Base-by-base conservation (phyloP, 2,888 invertebrate species). In the Pachliopta kotzebuea region DNA sequence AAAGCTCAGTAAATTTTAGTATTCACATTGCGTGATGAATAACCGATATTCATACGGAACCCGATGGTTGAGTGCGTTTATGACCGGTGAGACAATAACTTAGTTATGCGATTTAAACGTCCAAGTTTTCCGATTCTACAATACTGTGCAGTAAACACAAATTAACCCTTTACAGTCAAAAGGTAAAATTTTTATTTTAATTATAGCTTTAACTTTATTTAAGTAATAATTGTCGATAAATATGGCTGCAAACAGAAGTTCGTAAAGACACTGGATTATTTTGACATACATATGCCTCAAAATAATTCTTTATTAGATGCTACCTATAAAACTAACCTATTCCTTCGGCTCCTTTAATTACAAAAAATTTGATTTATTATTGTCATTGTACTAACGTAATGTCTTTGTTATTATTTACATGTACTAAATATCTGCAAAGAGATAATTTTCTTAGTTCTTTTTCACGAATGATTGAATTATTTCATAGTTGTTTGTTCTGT, bases 21-120 rank as follows among this genome's bases (percentile, higher is more conserved):
- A 69, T 70, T 68, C 68, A 69, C 67, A 67, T 65, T 67, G 69
- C 67, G 69, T 66, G 56, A 60, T 57, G 52, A 62, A 62, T 56
- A 63, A 58, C 53, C 64, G 60, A 69, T 70, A 69, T 69, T 65
- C 37, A 60, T 67, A 70, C 67, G 66, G 65, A 65, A 63, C 66
- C 26, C 50, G 61, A 24, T 29, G 54, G 14, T 4, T 17, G 52
- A 23, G 26, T 61, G 49, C 53, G 42, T 31, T 63, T 60, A 54
- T 45, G 56, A 37, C 57, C 50, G 37, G 26, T 31, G 56, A 56
- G 59, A 63, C 66, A 66, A 66, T 66, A 61, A 66, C 58, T 55
- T 45, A 58, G 29, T 31, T 18, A 21, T 24, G 52, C 50, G 58
- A 23, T 29, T 42, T 55, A 45, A 17, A 21, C 52, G n/a, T 53